Conservation (phyloP, 2,113 vertebrate species). For the Hippopotamus amphibius region DNA sequence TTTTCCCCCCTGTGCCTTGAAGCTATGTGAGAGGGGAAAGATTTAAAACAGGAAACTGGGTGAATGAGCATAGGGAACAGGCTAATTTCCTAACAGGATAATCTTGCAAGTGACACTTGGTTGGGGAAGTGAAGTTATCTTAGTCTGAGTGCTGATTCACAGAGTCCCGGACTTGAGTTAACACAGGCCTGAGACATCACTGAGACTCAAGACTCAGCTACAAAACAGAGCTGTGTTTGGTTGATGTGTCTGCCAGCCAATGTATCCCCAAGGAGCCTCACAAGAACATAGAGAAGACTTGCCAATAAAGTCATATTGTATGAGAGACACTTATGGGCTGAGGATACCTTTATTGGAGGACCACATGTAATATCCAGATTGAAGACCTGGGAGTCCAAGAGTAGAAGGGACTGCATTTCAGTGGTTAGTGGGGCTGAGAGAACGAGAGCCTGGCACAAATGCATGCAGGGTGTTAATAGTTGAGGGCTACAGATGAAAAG, state of each 20-base stretch:
- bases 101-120: not conserved
- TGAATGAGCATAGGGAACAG: not conserved
- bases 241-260: not conserved
- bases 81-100: constrained; percentile 29
- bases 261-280: not conserved
- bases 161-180: not conserved
- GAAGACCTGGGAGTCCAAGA: not conserved
- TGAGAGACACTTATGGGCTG: not conserved
- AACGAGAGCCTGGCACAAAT: not conserved
- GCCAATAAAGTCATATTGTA: not conserved
- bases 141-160: not conserved
- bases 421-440: not conserved
- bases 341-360: not conserved
- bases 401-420: not conserved
- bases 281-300: not conserved
- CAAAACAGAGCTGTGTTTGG: not conserved
- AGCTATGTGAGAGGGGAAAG: not conserved
- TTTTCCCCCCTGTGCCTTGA: not conserved
- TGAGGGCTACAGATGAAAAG: not conserved
- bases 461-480: not conserved
- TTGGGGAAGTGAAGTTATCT: not conserved
- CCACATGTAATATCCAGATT: not conserved
- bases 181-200: not conserved
- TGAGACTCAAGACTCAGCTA: not conserved
- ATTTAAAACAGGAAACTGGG: constrained; percentile 19